Conservation (phyloP, 2,113 vertebrate species). For the Brevimyrus niger region DNA sequence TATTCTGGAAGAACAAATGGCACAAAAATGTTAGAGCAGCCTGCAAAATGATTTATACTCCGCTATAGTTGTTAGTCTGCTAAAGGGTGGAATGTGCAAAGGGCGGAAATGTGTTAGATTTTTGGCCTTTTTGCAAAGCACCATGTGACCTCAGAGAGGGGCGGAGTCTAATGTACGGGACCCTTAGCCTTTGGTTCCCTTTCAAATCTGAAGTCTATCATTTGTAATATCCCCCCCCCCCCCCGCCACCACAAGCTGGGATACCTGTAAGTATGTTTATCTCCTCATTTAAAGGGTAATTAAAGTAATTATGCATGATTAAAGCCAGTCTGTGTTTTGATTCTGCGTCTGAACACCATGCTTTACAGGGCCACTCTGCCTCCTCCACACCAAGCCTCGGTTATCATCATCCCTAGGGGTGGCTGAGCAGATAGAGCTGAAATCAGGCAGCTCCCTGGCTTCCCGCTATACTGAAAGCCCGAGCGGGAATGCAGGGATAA, state of each 20-base stretch:
- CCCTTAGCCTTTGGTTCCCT: background rate
- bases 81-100: background rate
- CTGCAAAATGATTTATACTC: background rate
- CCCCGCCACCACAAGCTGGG: background rate
- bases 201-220: background rate
- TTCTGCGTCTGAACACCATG: background rate
- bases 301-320: background rate
- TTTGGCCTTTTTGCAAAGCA: background rate
- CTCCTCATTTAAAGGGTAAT: background rate
- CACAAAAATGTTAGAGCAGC: background rate
- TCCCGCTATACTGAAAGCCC: background rate
- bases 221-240: background rate
- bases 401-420: background rate
- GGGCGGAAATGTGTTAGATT: background rate
- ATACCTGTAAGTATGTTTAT: slow-evolving; percentile 1
- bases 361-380: background rate
- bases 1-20: background rate
- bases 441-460: background rate
- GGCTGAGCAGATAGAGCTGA: background rate
- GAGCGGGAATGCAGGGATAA: background rate
- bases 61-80: background rate
- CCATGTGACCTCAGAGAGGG: background rate
- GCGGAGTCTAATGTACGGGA: background rate
- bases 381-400: background rate
- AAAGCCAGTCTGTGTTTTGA: background rate